A percentile compares a stretch with the other conserved stretches of the same genome.
These are phyloP conservation scores for Drosophila triauraria DNA, from an alignment of 1,140 invertebrate species.

Conservation along the genomic window DNA sequence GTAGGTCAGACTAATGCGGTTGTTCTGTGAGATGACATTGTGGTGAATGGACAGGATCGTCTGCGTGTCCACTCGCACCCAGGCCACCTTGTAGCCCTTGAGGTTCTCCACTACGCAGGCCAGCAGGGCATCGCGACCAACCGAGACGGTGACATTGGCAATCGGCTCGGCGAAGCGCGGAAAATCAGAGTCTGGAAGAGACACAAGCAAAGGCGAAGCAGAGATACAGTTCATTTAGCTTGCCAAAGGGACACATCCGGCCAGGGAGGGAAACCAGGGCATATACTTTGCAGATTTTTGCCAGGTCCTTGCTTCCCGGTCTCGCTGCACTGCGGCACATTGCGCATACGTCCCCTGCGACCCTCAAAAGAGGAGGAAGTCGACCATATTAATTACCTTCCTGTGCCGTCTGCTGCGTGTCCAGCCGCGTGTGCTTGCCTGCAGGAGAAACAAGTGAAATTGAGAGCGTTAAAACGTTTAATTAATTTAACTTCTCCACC, in stretches of 20 bases:
- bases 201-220: background rate
- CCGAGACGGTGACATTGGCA: conserved; percentile 96
- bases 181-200: conserved; percentile 86
- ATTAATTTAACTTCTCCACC: conserved; percentile 58
- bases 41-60: conserved; percentile 96
- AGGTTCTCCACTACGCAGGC: conserved; percentile 98
- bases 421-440: conserved; percentile 75
- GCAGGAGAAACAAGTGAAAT: conserved; percentile 35
- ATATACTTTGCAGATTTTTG: conserved; percentile 25
- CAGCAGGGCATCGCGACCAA: conserved; percentile 94
- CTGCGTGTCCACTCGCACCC: conserved; percentile 96
- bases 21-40: conserved; percentile 95
- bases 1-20: conserved; percentile 93
- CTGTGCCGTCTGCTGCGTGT: conserved; percentile 73
- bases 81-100: conserved; percentile 95
- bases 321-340: conserved; percentile 56
- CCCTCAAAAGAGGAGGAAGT: conserved; percentile 24
- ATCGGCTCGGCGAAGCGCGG: conserved; percentile 95
- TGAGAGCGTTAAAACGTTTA: conserved; percentile 62
- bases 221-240: conserved; percentile 32
- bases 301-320: conserved; percentile 13
- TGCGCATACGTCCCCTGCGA: conserved; percentile 53
- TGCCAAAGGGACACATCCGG: conserved; percentile 30
- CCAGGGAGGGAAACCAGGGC: conserved; percentile 6
- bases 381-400: conserved; percentile 74